Percentiles rank a stretch among this genome's conserved stretches.
Evolutionary conservation across 2,113 vertebrate genomes (phyloP).

Genomic region (Chaenogobius annularis): DNA sequence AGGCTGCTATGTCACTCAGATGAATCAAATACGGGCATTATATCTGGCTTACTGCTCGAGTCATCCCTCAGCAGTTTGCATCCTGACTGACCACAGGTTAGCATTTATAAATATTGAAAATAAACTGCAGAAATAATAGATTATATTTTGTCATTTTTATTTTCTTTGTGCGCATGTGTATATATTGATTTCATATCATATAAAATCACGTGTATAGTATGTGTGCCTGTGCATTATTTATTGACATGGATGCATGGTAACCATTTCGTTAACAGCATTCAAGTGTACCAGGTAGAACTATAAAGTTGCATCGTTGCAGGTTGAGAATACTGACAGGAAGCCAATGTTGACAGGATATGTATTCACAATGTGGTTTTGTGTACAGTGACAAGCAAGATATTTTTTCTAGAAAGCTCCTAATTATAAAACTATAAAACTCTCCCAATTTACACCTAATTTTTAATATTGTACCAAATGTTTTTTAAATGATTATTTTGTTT

Average conservation of each 20-base stretch:
- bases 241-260: neutral
- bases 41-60: slow-evolving; percentile 93
- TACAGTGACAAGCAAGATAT: slow-evolving; percentile 36
- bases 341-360: slow-evolving; percentile 73
- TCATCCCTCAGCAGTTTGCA: slow-evolving; percentile 90
- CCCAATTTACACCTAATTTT: neutral
- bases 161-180: neutral
- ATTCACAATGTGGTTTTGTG: slow-evolving; percentile 65
- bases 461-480: neutral
- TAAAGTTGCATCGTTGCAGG: slow-evolving; percentile 5
- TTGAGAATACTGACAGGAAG: slow-evolving; percentile 66
- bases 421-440: neutral
- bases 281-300: neutral
- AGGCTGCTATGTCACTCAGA: slow-evolving; percentile 86
- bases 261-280: neutral
- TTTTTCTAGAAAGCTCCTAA: slow-evolving; percentile 22
- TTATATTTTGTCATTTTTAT: neutral
- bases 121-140: neutral
- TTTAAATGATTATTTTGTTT: slow-evolving; percentile 3
- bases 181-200: no score
- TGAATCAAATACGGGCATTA: slow-evolving; percentile 89
- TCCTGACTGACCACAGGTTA: slow-evolving; percentile 95
- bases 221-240: neutral
- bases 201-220: neutral
- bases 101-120: slow-evolving; percentile 14